These are phyloP conservation scores for Amphilophus citrinellus DNA, from an alignment of 2,113 vertebrate species.

Conservation along the genomic window DNA sequence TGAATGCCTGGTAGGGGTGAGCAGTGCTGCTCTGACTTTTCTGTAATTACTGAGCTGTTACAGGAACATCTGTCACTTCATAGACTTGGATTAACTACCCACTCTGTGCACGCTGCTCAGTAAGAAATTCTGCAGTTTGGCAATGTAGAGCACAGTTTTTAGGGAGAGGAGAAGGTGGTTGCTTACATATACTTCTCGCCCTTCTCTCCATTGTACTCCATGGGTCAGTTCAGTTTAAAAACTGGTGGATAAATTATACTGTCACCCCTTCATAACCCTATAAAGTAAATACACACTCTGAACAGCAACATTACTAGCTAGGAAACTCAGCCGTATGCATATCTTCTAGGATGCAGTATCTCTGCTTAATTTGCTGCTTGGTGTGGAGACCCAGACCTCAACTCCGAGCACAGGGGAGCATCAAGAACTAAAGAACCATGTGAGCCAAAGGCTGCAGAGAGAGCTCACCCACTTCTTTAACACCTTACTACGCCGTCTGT, in stretches of 20 bases:
- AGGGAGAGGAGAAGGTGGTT: not conserved
- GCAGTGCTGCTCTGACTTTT: conserved; percentile 62
- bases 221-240: not conserved
- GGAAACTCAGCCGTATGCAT: not conserved
- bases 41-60: conserved; percentile 79
- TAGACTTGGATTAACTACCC: conserved; percentile 42
- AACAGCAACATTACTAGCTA: not conserved
- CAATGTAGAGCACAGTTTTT: not conserved
- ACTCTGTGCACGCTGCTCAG: conserved; percentile 17
- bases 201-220: not conserved
- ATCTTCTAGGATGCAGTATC: conserved; percentile 83
- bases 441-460: conserved; percentile 90
- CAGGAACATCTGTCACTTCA: conserved; percentile 74
- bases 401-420: conserved; percentile 61
- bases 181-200: not conserved
- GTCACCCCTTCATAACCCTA: not conserved
- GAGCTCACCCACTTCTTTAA: conserved; percentile 88
- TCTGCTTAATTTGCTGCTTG: conserved; percentile 86
- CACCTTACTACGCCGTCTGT: conserved; percentile 81
- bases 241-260: too few relatives aligned
- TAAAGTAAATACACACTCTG: not conserved
- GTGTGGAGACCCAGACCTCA: conserved; percentile 76
- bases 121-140: conserved; percentile 26
- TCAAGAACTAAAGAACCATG: conserved; percentile 80
- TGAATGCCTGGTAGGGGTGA: conserved; percentile 76